Evolutionary conservation across 2,113 vertebrate species (phyloP), one percentile per base, ranked within the genome.

Genomic region (Lucifuga dentata): DNA sequence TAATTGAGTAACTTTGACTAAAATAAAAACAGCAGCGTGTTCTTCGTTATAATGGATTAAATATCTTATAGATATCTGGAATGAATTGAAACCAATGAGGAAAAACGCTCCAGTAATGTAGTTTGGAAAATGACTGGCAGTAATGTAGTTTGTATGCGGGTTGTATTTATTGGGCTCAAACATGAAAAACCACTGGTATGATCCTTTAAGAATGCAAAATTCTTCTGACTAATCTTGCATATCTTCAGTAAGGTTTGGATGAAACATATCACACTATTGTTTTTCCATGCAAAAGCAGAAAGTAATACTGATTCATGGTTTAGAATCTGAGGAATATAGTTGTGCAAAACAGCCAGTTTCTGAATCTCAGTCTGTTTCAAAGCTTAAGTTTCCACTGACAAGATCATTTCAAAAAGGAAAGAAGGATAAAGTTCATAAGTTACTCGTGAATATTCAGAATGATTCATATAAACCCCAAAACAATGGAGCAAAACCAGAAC

Each of bases 221-320:
- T 10, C 11, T 16, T n/a, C 8, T 38, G 11, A 44, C 21, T 12
- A 49, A 26, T 45, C 15, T 33, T 36, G 19, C 16, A 26, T 23
- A 33, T 53, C 45, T 13, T 38, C 32, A 49, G 6, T 5, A 33
- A 38, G 1, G 24, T 32, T 3, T 10, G 21, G 6, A 10, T 36
- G 11, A 11, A 67, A 35, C 33, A 29, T 15, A 17, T 10, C 40
- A 10, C 8, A 21, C 9, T 20, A 8, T 56, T 29, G 26, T 29
- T 29, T 29, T 5, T 29, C 26, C 26, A 5, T 29, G 26, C 26
- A 29, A 29, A 29, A 29, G 32, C 53, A 43, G 21, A 41, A 19
- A 32, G 50, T 88, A 89, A 91, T 82, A 91, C 89, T 89, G 89
- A 67, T 51, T 70, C 58, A 26, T 17, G 63, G 61, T 78, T 52